Evolutionary conservation across 2,888 invertebrate genomes (phyloP).

Genomic region (Celastrina argiolus): DNA sequence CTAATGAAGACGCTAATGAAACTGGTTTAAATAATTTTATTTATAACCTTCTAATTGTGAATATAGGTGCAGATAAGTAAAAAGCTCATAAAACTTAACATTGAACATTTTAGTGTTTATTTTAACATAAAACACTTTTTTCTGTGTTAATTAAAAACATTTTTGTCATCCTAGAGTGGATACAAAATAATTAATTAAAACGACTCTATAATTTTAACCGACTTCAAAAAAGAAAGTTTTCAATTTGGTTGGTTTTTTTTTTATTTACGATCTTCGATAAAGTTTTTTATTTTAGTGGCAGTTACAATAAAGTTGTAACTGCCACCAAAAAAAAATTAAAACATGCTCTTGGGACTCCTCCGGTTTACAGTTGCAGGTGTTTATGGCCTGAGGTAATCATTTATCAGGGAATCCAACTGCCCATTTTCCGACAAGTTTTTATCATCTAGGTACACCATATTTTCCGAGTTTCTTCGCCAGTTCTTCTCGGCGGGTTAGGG

Average conservation of each 20-base stretch:
- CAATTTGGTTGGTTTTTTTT: too few relatives aligned
- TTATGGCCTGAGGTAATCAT: too few relatives aligned
- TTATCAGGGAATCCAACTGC: background rate
- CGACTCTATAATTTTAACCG: background rate
- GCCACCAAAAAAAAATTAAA: too few relatives aligned
- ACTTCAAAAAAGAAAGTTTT: too few relatives aligned
- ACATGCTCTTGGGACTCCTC: background rate
- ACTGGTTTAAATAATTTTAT: conserved; percentile 1
- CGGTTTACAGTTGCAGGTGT: background rate
- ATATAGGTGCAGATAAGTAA: conserved; percentile 2
- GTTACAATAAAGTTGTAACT: too few relatives aligned
- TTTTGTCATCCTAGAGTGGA: background rate
- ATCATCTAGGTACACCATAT: too few relatives aligned
- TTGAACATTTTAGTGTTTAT: conserved; percentile 5
- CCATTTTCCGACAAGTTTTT: too few relatives aligned
- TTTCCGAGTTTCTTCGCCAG: too few relatives aligned
- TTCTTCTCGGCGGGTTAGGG: too few relatives aligned
- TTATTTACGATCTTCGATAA: too few relatives aligned
- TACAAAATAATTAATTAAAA: background rate
- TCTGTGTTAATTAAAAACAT: background rate
- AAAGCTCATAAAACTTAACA: conserved; percentile 7
- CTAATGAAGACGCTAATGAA: background rate
- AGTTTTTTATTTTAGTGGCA: too few relatives aligned
- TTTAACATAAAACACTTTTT: conserved; percentile 7
- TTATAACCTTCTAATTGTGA: conserved; percentile 3